Conservation (phyloP, 2,113 vertebrate genomes). For the Phyllostomus discolor region DNA sequence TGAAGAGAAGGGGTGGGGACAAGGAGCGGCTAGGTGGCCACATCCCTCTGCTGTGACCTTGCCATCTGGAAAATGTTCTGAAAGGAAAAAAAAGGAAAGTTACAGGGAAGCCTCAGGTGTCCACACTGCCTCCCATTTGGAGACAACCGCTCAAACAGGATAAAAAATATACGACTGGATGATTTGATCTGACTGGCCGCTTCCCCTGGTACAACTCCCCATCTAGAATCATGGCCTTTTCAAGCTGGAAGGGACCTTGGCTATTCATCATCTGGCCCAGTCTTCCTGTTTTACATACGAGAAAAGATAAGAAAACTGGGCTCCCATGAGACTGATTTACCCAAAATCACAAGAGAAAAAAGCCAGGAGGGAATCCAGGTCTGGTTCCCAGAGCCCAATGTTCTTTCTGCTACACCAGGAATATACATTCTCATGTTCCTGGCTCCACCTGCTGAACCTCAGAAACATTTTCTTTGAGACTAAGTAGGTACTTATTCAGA, state of each 20-base stretch:
- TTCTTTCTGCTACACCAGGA: neutral
- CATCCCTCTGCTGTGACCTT: slow-evolving; percentile 92
- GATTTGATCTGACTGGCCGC: neutral
- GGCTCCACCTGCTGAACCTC: neutral
- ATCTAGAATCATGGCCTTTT: neutral
- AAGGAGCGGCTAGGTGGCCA: slow-evolving; percentile 86
- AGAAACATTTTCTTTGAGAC: slow-evolving; percentile 1
- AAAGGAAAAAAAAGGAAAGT: slow-evolving; percentile 69
- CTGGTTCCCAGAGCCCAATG: neutral
- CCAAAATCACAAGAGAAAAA: neutral
- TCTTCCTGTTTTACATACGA: neutral
- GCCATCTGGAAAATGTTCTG: slow-evolving; percentile 98
- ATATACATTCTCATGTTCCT: neutral
- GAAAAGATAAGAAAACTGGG: neutral
- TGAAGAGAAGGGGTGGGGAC: neutral
- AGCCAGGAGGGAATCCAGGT: neutral
- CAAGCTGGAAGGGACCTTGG: neutral
- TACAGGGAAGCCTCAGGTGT: neutral
- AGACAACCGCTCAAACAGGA: neutral
- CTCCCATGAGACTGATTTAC: neutral
- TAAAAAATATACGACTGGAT: neutral
- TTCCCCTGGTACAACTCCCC: neutral
- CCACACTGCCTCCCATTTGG: neutral
- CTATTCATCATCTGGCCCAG: neutral
- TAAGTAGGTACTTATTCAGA: neutral